Evolutionary conservation across 1,140 invertebrate species (phyloP).

Genomic region (Panulirus ornatus): DNA sequence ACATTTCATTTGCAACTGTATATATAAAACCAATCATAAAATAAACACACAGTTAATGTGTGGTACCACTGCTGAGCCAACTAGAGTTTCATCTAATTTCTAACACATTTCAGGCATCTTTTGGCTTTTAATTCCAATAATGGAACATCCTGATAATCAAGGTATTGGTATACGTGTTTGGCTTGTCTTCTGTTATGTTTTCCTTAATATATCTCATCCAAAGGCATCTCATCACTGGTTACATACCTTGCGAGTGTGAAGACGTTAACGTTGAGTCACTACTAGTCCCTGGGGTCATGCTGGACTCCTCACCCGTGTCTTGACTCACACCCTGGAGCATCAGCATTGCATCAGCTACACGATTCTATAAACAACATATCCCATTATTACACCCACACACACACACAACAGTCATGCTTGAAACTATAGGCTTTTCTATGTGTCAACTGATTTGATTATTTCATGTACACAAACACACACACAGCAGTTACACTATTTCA

Average conservation of each 20-base stretch:
- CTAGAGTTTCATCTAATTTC: neutral
- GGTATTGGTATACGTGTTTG: constrained; percentile 19
- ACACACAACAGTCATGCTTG: neutral
- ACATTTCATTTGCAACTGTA: too few relatives aligned
- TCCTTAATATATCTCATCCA: neutral
- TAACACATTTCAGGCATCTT: neutral
- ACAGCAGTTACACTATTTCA: neutral
- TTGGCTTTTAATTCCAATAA: constrained; percentile 6
- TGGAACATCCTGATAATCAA: constrained; percentile 12
- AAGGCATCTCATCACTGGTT: neutral
- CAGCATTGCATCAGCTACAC: constrained; percentile 53
- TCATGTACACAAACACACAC: neutral
- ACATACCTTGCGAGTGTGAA: constrained; percentile 49
- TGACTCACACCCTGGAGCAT: constrained; percentile 45
- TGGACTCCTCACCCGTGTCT: constrained; percentile 30
- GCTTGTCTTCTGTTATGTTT: neutral
- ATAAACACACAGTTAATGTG: constrained; percentile 13
- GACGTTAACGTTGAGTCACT: constrained; percentile 2
- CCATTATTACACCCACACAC: constrained; percentile 15
- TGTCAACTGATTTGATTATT: neutral
- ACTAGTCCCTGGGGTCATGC: constrained; percentile 8
- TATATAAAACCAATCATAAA: too few relatives aligned
- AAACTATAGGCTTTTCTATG: neutral
- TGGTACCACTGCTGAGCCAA: constrained; percentile 9
- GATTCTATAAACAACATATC: constrained; percentile 32